Base-by-base conservation (phyloP, 2,113 vertebrate species). In the Jaculus jaculus region DNA sequence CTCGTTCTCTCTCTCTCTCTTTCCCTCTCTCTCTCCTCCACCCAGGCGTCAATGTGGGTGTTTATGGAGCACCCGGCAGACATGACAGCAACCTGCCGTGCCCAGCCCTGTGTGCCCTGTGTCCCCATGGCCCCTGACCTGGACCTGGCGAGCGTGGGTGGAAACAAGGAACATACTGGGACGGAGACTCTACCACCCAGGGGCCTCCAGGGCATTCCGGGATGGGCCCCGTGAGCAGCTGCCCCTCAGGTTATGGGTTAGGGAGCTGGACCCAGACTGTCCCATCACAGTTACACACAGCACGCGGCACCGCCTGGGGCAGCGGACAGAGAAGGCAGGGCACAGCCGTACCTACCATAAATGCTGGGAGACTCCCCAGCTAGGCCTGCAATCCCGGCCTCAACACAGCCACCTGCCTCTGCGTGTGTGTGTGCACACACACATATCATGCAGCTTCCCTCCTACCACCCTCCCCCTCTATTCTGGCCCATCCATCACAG, bases 1-100 rank as follows among this genome's bases (percentile, higher is more conserved):
- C n/a, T n/a, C n/a, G n/a, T n/a, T n/a, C 42, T 47, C 42, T 47
- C 42, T 47, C 42, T 47, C 42, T 47, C 42, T 47, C 0, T n/a
- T n/a, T n/a, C 42, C 8, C 42, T 47, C 42, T 47, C 42, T 47
- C 42, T 47, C 42, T 47, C 0, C 5, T 9, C 12, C 32, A 24
- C 69, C n/a, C n/a, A 71, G 63, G 21, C 30, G 7, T 7, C 2
- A 15, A 17, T 30, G 16, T 47, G 3, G 3, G 71, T 16, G 3
- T 37, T 58, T 6, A 5, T 0, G 13, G 12, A 5, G 7, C 30
- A 0, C 15, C 17, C 23, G 10, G 28, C 30, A 11, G 10, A 21
- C 0, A 1, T 0, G 24, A 8, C 3, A 2, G 12, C 20, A 10
- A n/a, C 51, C 20, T 11, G 24, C 34, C 0, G 26, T 16, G 71